phyloP scores from a whole-genome alignment of 2,113 vertebrate genomes.

The Pelvicachromis taeniatus region DNA sequence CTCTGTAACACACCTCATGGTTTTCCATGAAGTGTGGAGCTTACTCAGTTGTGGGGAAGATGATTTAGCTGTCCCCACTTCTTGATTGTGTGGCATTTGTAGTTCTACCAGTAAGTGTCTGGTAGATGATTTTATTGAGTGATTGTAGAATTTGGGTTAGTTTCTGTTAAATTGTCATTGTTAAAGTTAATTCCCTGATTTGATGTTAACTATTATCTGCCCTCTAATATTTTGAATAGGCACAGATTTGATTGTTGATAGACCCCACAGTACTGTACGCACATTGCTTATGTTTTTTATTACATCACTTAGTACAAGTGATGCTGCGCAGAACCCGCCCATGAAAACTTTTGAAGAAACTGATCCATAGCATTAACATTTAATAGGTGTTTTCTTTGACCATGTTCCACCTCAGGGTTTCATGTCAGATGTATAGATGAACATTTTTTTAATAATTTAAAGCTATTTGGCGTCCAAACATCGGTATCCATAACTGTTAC shows the following conservation, averaged over 20 bases:
- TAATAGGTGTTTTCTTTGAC: not conserved
- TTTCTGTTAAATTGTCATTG: not conserved
- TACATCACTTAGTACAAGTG: not conserved
- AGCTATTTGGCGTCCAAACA: not conserved
- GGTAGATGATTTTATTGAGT: not conserved
- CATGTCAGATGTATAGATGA: not conserved
- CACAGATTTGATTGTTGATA: not conserved
- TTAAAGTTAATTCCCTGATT: not conserved
- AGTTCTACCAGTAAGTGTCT: not conserved
- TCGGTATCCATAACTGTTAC: not conserved
- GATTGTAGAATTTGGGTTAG: not conserved
- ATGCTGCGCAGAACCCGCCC: not conserved
- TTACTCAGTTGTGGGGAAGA: not conserved
- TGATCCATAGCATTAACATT: not conserved
- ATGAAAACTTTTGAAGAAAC: not conserved
- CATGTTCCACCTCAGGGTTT: not conserved
- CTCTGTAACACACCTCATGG: not conserved
- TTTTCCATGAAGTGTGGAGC: not conserved
- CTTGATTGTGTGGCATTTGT: not conserved
- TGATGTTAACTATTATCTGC: not conserved
- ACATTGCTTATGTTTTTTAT: not conserved
- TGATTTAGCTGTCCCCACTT: not conserved
- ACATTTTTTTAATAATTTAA: not conserved
- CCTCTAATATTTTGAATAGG: not conserved
- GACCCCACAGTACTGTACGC: not conserved